Percentiles rank a stretch among this genome's conserved stretches.
These are phyloP conservation scores for Megaceryle maxima DNA, from an alignment of 2,113 vertebrate species.

Conservation along the genomic window DNA sequence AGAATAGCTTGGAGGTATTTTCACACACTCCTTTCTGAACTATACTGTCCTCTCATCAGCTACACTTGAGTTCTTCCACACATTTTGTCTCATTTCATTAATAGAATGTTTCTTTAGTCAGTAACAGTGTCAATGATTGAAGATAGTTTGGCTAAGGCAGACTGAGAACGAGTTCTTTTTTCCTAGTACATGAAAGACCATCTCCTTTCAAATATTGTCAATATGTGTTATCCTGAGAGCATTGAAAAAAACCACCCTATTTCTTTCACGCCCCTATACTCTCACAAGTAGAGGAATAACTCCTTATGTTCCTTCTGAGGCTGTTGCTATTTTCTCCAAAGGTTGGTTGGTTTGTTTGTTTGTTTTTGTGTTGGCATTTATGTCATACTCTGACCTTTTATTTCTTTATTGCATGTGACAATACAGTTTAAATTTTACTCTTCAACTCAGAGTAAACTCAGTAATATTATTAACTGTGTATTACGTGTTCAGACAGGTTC, in stretches of 20 bases:
- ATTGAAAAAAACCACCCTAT: accelerated
- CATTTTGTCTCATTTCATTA: background rate
- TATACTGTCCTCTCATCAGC: background rate
- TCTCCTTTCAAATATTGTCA: background rate
- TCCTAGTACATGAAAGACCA: background rate
- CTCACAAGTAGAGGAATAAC: background rate
- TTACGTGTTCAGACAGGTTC: background rate
- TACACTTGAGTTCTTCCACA: background rate
- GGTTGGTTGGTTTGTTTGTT: background rate
- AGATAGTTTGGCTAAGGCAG: background rate
- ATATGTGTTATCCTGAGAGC: background rate
- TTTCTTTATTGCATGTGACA: background rate
- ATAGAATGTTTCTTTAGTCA: background rate
- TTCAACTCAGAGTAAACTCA: background rate
- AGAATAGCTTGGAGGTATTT: background rate
- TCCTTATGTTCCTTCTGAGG: background rate
- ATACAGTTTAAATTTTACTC: background rate
- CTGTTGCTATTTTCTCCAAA: background rate
- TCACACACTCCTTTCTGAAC: background rate
- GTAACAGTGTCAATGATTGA: background rate
- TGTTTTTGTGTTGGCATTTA: background rate
- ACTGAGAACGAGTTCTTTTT: background rate
- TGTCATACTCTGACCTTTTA: background rate
- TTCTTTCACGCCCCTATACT: background rate
- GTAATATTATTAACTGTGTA: background rate